These are phyloP conservation scores for Urophycis tenuis DNA, from an alignment of 2,797 vertebrate genomes.

Conservation along the genomic window DNA sequence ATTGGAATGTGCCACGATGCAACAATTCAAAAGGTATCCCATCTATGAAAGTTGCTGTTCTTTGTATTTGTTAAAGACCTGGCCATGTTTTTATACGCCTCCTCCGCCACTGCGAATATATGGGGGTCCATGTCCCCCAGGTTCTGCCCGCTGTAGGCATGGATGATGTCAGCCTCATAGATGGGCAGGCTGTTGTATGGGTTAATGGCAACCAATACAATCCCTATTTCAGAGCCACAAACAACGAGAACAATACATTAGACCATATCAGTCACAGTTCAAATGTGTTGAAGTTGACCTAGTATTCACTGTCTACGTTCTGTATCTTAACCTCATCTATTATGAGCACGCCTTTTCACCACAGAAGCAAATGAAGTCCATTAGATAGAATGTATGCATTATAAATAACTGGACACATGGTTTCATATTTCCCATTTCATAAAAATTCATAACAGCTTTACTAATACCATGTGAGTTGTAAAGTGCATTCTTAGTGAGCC, in stretches of 20 bases:
- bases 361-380: neutral
- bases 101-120: conserved; percentile 96
- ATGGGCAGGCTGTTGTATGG: conserved; percentile 92
- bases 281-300: neutral
- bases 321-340: neutral
- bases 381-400: neutral
- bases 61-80: conserved; percentile 65
- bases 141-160: conserved; percentile 92
- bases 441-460: neutral
- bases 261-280: neutral
- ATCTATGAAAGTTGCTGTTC: neutral
- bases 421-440: neutral
- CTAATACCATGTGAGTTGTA: neutral
- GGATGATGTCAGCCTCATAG: conserved; percentile 93
- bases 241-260: neutral
- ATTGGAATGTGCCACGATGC: neutral
- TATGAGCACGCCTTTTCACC: neutral
- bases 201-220: conserved; percentile 95
- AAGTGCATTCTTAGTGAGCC: neutral
- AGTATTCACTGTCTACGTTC: neutral
- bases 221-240: conserved; percentile 66
- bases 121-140: conserved; percentile 99
- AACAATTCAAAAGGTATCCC: neutral
- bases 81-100: conserved; percentile 96
- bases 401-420: neutral